Percentiles rank a stretch among this genome's conserved stretches.
Evolutionary conservation across 2,113 vertebrate species (phyloP).

Genomic region (Gnathonemus longibarbis): DNA sequence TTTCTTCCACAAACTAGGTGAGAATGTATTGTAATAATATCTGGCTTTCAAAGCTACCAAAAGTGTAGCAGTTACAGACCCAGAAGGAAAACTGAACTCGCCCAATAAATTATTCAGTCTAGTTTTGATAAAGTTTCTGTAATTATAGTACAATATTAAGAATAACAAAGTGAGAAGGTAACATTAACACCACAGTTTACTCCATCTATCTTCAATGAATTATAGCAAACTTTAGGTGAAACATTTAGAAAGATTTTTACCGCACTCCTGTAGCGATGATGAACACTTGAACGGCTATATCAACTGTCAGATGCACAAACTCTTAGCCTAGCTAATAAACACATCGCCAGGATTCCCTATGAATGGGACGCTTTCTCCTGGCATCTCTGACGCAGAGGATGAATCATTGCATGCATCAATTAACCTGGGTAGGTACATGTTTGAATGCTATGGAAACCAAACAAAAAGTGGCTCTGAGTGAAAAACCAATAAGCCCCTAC

Average conservation of each 20-base stretch:
- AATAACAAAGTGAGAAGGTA: background rate
- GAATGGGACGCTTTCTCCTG: background rate
- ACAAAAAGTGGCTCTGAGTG: constrained; percentile 30
- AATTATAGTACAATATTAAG: background rate
- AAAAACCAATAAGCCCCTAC: background rate
- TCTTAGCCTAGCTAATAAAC: background rate
- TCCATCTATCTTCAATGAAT: background rate
- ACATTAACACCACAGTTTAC: background rate
- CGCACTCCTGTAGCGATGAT: background rate
- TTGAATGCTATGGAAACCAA: constrained; percentile 42
- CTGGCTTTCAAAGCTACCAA: background rate
- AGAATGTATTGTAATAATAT: background rate
- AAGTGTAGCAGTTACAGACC: background rate
- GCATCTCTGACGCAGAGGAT: background rate
- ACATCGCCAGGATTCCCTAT: background rate
- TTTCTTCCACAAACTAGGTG: background rate
- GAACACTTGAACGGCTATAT: background rate
- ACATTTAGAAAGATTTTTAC: background rate
- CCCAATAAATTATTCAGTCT: background rate
- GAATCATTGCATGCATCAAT: constrained; percentile 5
- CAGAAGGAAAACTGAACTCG: background rate
- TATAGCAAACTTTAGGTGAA: background rate
- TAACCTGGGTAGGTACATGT: background rate
- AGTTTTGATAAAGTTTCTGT: background rate
- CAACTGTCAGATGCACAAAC: background rate